Evolutionary conservation across 2,113 vertebrate genomes (phyloP).

Genomic region (Periophthalmodon schlosseri): DNA sequence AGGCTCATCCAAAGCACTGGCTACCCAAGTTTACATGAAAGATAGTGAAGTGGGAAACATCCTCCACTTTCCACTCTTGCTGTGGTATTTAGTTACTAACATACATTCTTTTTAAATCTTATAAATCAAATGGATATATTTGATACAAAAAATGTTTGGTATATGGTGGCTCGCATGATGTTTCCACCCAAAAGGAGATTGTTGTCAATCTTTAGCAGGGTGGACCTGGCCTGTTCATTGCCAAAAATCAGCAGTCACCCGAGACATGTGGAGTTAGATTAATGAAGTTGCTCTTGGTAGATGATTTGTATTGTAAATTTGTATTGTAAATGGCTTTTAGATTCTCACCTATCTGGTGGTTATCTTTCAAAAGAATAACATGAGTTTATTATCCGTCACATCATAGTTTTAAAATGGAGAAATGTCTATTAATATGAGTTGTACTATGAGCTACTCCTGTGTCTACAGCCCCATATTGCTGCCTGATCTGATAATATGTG

Average conservation of each 20-base stretch:
- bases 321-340: neutral
- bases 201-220: no score
- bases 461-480: neutral
- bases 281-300: neutral
- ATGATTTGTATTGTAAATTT: neutral
- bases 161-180: no score
- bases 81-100: neutral
- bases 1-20: neutral
- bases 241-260: neutral
- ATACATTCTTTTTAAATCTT: neutral
- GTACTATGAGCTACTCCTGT: neutral
- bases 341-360: neutral
- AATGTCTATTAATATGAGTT: neutral
- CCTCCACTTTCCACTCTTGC: neutral
- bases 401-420: no score
- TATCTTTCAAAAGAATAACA: neutral
- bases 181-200: no score
- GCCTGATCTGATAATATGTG: slow-evolving; percentile 1
- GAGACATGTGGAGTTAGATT: neutral
- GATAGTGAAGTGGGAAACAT: neutral
- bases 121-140: neutral
- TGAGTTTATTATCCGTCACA: neutral
- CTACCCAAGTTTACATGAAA: neutral
- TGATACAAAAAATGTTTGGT: neutral
- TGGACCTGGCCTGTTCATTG: neutral